Conservation (phyloP, 2,888 invertebrate species). For the Helicoverpa assulta region DNA sequence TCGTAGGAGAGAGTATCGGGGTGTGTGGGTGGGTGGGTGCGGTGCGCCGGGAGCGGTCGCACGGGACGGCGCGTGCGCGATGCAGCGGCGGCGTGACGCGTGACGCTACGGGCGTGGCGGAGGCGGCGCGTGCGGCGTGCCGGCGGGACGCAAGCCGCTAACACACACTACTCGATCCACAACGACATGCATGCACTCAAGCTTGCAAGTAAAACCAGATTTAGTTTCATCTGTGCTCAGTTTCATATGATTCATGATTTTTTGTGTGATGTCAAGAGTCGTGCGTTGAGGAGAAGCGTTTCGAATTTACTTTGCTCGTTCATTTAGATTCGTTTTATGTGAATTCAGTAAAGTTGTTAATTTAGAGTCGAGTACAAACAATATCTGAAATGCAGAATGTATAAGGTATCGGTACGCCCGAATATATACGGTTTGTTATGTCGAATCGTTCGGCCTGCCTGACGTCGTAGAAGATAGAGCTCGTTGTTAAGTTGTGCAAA, state of each 20-base stretch:
- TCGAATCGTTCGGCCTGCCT: constrained; percentile 77
- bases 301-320: constrained; percentile 90
- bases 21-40: constrained; percentile 85
- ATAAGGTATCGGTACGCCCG: constrained; percentile 82
- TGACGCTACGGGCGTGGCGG: constrained; percentile 69
- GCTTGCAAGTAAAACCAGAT: constrained; percentile 90
- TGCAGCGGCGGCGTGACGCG: constrained; percentile 71
- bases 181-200: constrained; percentile 90
- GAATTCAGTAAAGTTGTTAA: constrained; percentile 86
- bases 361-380: constrained; percentile 85
- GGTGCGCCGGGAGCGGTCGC: constrained; percentile 75
- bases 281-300: constrained; percentile 91
- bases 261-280: constrained; percentile 90
- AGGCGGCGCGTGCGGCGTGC: constrained; percentile 64
- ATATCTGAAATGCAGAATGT: constrained; percentile 87
- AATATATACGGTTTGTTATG: constrained; percentile 76
- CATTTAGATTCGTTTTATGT: constrained; percentile 82
- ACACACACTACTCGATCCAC: constrained; percentile 87
- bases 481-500: constrained; percentile 88
- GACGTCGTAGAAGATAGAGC: constrained; percentile 78
- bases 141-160: constrained; percentile 68
- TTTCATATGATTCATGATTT: constrained; percentile 89
- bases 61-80: constrained; percentile 64
- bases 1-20: constrained; percentile 89
- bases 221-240: constrained; percentile 89